Conservation (phyloP, 2,888 invertebrate genomes). For the Aphidius colemani region DNA sequence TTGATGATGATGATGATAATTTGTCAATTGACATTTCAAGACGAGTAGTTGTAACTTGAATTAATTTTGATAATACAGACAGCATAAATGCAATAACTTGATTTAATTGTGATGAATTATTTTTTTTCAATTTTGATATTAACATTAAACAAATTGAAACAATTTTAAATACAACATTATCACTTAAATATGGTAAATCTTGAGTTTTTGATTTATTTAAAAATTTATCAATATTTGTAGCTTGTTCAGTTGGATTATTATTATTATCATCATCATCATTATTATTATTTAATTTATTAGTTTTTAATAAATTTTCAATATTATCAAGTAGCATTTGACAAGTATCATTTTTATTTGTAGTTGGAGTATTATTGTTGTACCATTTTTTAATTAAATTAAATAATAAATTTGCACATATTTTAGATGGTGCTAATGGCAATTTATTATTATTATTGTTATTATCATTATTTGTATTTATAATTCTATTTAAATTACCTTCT, state of each 20-base stretch:
- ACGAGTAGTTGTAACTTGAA: constrained; percentile 59
- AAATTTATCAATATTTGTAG: constrained; percentile 46
- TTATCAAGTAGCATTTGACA: constrained; percentile 47
- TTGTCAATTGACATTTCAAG: constrained; percentile 52
- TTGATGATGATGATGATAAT: constrained; percentile 47
- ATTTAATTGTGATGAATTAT: constrained; percentile 78
- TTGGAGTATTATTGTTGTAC: constrained; percentile 46
- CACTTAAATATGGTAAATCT: constrained; percentile 42
- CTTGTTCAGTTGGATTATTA: too few species aligned
- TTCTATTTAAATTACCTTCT: constrained; percentile 79
- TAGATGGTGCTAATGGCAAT: constrained; percentile 38
- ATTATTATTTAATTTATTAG: constrained; percentile 34
- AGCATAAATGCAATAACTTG: constrained; percentile 84
- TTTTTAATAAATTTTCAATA: constrained; percentile 48
- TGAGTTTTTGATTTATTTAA: constrained; percentile 46
- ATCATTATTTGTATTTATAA: constrained; percentile 52
- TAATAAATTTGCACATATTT: constrained; percentile 50
- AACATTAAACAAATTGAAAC: constrained; percentile 81
- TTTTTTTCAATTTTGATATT: constrained; percentile 74
- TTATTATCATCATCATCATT: constrained; percentile 10
- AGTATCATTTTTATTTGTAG: constrained; percentile 41
- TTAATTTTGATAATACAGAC: constrained; percentile 77
- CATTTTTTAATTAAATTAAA: constrained; percentile 53
- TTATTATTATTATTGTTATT: constrained; percentile 50
- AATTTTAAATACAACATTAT: constrained; percentile 79